phyloP scores from a whole-genome alignment of 2,888 invertebrate genomes.

The Griposia aprilina region DNA sequence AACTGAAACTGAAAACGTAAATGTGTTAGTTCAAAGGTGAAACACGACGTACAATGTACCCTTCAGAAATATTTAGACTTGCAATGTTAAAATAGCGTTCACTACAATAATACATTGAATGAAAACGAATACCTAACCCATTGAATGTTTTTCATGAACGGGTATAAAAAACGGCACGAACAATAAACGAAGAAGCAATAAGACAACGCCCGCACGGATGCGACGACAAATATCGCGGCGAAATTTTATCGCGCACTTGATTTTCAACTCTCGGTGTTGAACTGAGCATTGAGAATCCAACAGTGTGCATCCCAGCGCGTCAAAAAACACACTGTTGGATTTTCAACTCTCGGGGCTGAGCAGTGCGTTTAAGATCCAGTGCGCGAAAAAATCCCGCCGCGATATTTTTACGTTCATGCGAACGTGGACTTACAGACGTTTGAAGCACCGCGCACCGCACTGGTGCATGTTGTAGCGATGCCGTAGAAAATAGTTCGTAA shows the following conservation, averaged over 20 bases:
- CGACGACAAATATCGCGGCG: no score
- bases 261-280: no score
- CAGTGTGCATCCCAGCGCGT: no score
- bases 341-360: no score
- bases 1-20: slow-evolving; percentile 35
- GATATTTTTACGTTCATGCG: no score
- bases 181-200: slow-evolving; percentile 46
- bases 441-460: slow-evolving; percentile 24
- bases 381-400: no score
- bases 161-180: slow-evolving; percentile 24
- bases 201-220: no score
- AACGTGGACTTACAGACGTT: slow-evolving; percentile 14
- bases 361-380: no score
- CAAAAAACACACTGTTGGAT: no score
- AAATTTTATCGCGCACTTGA: no score
- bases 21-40: slow-evolving; percentile 38
- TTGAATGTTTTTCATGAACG: slow-evolving; percentile 33
- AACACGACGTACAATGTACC: slow-evolving; percentile 17
- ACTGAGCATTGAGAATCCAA: no score
- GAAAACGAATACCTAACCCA: slow-evolving; percentile 27
- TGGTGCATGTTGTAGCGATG: slow-evolving; percentile 20
- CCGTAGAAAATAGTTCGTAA: slow-evolving; percentile 55
- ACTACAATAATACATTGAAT: slow-evolving; percentile 43
- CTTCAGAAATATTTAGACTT: slow-evolving; percentile 33
- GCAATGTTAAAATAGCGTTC: slow-evolving; percentile 19